phyloP scores from a whole-genome alignment of 2,113 vertebrate species.

The Dromas ardeola region DNA sequence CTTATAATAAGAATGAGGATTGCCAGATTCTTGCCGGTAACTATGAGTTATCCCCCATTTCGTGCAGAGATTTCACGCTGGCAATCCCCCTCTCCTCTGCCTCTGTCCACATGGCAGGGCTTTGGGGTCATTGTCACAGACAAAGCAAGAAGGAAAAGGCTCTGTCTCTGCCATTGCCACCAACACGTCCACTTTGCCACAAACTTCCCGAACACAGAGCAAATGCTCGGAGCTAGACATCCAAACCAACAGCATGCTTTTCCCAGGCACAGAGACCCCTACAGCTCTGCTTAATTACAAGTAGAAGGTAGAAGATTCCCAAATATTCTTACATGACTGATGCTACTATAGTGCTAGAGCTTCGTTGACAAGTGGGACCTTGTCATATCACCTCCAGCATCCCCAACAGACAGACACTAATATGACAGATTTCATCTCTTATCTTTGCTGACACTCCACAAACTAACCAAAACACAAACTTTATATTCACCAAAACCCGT shows the following conservation, averaged over 20 bases:
- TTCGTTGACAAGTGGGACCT: neutral
- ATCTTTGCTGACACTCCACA: neutral
- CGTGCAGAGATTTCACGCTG: neutral
- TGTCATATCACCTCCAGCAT: neutral
- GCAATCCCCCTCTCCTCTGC: neutral
- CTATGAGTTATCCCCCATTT: neutral
- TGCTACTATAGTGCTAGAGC: neutral
- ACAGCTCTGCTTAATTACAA: neutral
- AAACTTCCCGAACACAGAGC: neutral
- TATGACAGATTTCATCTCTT: neutral
- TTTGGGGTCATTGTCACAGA: neutral
- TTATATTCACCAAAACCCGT: neutral
- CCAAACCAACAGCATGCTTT: neutral
- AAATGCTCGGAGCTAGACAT: neutral
- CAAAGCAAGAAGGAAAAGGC: neutral
- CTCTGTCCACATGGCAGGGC: neutral
- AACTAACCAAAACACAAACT: neutral
- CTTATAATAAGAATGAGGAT: neutral
- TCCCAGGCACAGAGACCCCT: neutral
- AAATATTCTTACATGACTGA: neutral
- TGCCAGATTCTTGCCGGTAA: neutral
- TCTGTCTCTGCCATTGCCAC: neutral
- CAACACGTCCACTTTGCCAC: neutral
- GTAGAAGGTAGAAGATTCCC: neutral
- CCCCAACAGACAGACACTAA: neutral